A percentile compares a stretch with the other conserved stretches of the same genome.
Conservation (phyloP, 1,140 invertebrate genomes). For the Acyrthosiphon pisum region DNA sequence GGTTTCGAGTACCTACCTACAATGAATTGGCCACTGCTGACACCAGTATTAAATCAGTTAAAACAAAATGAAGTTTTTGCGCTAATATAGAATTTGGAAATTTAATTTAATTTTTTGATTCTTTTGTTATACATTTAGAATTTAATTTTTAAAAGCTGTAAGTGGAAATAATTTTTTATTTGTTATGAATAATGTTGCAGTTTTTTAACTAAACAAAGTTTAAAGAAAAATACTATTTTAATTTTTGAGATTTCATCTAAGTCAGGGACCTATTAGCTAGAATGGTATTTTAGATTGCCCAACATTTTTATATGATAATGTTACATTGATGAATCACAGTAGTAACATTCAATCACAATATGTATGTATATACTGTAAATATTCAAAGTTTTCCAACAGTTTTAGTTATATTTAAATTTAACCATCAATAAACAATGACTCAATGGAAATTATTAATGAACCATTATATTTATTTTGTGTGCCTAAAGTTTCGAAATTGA, state of each 20-base stretch:
- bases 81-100: neutral
- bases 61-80: neutral
- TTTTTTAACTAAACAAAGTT: neutral
- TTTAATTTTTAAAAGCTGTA: neutral
- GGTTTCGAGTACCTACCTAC: neutral
- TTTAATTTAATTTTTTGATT: neutral
- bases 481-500: constrained; percentile 9
- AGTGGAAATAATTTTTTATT: no score
- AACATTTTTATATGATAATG: no score
- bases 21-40: neutral
- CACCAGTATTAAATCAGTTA: neutral
- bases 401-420: constrained; percentile 32
- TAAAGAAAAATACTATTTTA: neutral
- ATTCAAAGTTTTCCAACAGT: neutral
- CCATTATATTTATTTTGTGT: constrained; percentile 15
- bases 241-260: neutral
- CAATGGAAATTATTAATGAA: constrained; percentile 21
- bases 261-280: neutral
- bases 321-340: neutral
- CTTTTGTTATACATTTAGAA: neutral
- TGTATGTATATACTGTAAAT: neutral
- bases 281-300: neutral
- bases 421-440: constrained; percentile 24
- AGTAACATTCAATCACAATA: neutral
- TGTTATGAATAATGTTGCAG: no score